A percentile compares a stretch with the other conserved stretches of the same genome.
These are phyloP conservation scores for Bubalus kerabau DNA, from an alignment of 2,113 vertebrate genomes.

Conservation along the genomic window DNA sequence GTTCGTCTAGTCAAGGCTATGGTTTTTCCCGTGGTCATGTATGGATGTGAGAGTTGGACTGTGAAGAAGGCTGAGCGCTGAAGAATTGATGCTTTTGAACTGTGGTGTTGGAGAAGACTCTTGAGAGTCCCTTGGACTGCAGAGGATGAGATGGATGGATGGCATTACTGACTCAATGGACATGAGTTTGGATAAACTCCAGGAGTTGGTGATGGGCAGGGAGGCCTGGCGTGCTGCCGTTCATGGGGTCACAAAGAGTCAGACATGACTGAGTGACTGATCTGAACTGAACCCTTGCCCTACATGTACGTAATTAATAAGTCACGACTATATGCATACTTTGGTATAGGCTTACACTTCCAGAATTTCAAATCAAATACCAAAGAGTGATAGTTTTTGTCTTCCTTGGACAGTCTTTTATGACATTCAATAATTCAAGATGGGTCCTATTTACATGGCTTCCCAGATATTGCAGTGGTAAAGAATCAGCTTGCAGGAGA, in stretches of 20 bases:
- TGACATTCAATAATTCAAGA: not conserved
- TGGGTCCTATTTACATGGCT: not conserved
- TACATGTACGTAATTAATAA: not conserved
- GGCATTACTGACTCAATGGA: not conserved
- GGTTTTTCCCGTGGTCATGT: too few species aligned
- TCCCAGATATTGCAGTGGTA: not conserved
- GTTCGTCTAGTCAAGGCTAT: too few species aligned
- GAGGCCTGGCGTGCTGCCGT: rapidly evolving
- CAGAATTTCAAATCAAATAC: not conserved
- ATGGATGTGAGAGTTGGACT: too few species aligned
- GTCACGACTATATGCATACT: not conserved
- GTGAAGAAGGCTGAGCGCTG: too few species aligned
- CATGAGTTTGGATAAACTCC: not conserved
- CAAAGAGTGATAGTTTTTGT: not conserved
- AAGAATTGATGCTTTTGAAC: too few species aligned
- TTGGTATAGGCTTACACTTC: not conserved
- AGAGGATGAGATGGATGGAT: not conserved
- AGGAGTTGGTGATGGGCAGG: not conserved
- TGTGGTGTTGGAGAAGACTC: too few species aligned
- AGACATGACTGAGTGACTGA: not conserved
- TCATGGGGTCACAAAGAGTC: not conserved
- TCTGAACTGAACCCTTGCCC: not conserved
- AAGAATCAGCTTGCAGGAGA: not conserved
- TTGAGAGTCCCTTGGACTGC: too few species aligned
- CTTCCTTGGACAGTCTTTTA: not conserved